These are phyloP conservation scores for Gibbula magus DNA, from an alignment of 2,888 invertebrate genomes.

Conservation along the genomic window DNA sequence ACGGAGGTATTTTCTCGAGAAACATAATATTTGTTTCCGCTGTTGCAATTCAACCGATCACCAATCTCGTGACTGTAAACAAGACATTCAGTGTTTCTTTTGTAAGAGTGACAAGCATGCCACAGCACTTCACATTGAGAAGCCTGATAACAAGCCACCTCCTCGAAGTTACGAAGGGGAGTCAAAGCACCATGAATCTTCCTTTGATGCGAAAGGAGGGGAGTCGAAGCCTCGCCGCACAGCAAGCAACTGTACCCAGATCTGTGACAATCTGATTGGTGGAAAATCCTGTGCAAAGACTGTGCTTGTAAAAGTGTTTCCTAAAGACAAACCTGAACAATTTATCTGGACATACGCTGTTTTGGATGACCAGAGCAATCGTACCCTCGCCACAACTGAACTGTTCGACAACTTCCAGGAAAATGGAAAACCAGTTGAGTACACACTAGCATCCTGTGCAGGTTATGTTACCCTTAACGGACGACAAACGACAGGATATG, in stretches of 20 bases:
- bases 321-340: slow-evolving; percentile 16
- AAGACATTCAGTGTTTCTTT: slow-evolving; percentile 31
- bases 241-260: slow-evolving; percentile 18
- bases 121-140: slow-evolving; percentile 31
- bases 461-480: slow-evolving; percentile 31
- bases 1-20: too few species aligned
- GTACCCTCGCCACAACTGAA: slow-evolving; percentile 30
- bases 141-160: neutral
- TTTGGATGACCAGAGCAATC: slow-evolving; percentile 38
- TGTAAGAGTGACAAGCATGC: slow-evolving; percentile 36
- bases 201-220: neutral
- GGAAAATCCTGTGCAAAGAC: slow-evolving; percentile 33
- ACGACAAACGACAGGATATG: slow-evolving; percentile 15
- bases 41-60: slow-evolving; percentile 37
- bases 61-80: slow-evolving; percentile 22
- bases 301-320: slow-evolving; percentile 24
- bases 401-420: slow-evolving; percentile 31
- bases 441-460: slow-evolving; percentile 36
- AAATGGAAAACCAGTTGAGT: neutral
- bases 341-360: slow-evolving; percentile 28
- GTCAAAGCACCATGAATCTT: neutral
- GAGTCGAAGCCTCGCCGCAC: neutral
- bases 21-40: slow-evolving; percentile 36
- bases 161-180: neutral
- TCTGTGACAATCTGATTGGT: slow-evolving; percentile 18